Evolutionary conservation across 2,888 invertebrate species (phyloP).

Genomic region (Caprella mutica): DNA sequence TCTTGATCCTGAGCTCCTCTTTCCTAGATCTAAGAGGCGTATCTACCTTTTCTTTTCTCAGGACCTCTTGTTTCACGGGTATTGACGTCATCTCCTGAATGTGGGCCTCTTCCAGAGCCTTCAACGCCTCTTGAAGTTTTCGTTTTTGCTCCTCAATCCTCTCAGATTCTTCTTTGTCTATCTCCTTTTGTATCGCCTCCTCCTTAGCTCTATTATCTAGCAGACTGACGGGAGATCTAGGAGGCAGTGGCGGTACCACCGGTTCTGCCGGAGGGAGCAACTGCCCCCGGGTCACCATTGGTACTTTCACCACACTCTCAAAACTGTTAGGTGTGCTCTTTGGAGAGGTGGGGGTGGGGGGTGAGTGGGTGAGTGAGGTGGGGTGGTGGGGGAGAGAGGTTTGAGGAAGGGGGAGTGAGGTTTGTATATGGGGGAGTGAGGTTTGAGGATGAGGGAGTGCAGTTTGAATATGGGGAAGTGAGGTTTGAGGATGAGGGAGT

Average conservation of each 20-base stretch:
- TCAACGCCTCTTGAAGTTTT: slow-evolving; percentile 25
- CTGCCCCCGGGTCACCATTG: too few relatives aligned
- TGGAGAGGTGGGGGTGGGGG: too few relatives aligned
- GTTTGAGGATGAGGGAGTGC: too few relatives aligned
- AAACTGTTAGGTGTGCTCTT: too few relatives aligned
- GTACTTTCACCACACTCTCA: too few relatives aligned
- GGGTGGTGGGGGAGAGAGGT: too few relatives aligned
- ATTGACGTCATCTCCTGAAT: background rate
- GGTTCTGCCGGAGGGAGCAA: too few relatives aligned
- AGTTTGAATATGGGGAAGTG: too few relatives aligned
- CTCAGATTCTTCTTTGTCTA: slow-evolving; percentile 7
- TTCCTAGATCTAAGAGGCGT: slow-evolving; percentile 3
- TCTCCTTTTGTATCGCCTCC: slow-evolving; percentile 26
- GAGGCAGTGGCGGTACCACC: slow-evolving; percentile 12
- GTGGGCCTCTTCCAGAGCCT: slow-evolving; percentile 10
- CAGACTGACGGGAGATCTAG: slow-evolving; percentile 22
- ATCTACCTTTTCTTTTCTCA: background rate
- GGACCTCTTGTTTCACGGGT: background rate
- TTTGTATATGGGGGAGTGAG: too few relatives aligned
- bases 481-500: too few relatives aligned
- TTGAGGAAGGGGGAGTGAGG: too few relatives aligned
- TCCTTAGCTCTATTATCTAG: slow-evolving; percentile 24
- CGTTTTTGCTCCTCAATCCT: slow-evolving; percentile 24
- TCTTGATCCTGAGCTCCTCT: slow-evolving; percentile 4
- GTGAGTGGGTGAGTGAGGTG: too few relatives aligned